Evolutionary conservation across 2,888 invertebrate species (phyloP), one percentile per base, ranked within the genome.

Genomic region (Meteorus colon): DNA sequence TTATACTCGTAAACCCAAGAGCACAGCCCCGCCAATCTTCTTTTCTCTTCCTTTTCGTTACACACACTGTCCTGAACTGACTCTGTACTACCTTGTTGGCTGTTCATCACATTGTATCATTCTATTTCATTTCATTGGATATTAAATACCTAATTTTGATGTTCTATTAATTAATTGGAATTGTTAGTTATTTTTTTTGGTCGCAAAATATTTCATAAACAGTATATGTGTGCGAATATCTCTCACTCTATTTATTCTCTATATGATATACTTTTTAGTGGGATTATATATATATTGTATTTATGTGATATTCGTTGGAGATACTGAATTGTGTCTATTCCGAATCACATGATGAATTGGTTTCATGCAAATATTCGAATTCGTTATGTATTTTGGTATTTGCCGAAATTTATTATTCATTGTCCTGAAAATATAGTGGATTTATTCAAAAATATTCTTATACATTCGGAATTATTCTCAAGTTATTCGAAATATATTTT

Each of bases 1-100:
- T 84, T 84, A 29, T 68, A 81, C 82, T 86, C 86, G 85, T 86
- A 86, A 86, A 86, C 55, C 55, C 55, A 55, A 55, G 55, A 19
- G 55, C 55, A 19, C 19, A 19, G 55, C 24, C 55, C 55, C 55
- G 55, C 55, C 55, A 55, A 55, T 55, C 55, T n/a, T 48, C 45
- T 70, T 31, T 41, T 24, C n/a, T 55, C 19, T 6, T 24, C n/a
- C 24, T 16, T 27, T 71, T 51, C 45, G 29, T 48, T 63, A 62
- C 62, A 60, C 62, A 48, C 51, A 80, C 77, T 75, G 78, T 79
- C 68, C 71, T 76, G 67, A 69, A 19, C 24, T 55, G 55, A 80
- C 78, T 78, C 79, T 80, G 79, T 82, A 81, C 76, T 59, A 37
- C 70, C 37, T 69, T 55, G 63, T 69, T 63, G 12, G 31, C 74